These are phyloP conservation scores for Mythimna albipuncta DNA, from an alignment of 2,888 invertebrate genomes.

Conservation along the genomic window DNA sequence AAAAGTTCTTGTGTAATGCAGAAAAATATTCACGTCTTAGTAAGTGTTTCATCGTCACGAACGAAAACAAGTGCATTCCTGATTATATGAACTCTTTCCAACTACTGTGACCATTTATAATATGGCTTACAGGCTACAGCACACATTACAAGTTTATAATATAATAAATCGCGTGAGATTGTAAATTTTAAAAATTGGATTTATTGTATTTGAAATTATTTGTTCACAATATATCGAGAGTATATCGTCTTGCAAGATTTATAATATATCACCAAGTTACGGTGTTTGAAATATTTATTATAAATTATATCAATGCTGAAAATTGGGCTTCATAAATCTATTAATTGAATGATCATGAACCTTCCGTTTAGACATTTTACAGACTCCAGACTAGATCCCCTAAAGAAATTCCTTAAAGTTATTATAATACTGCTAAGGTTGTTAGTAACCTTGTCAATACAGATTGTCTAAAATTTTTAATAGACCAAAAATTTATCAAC, in stretches of 20 bases:
- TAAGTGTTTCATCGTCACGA: too few relatives aligned
- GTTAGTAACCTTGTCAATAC: background rate
- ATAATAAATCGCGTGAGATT: too few relatives aligned
- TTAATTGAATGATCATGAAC: background rate
- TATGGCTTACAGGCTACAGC: too few relatives aligned
- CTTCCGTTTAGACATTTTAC: too few relatives aligned
- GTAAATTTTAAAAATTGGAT: too few relatives aligned
- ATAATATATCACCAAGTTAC: too few relatives aligned
- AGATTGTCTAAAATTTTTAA: background rate
- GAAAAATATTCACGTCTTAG: background rate
- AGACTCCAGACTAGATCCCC: background rate
- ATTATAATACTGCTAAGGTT: background rate
- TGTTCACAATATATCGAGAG: too few relatives aligned
- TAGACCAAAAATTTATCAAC: constrained; percentile 15
- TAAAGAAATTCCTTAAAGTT: background rate
- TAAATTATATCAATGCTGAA: background rate
- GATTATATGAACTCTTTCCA: background rate
- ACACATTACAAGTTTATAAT: too few relatives aligned
- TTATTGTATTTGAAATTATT: too few relatives aligned
- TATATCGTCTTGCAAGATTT: too few relatives aligned
- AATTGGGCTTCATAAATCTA: background rate
- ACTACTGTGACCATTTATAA: too few relatives aligned
- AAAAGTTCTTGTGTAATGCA: background rate
- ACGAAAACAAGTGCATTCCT: background rate
- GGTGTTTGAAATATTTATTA: too few relatives aligned